phyloP scores from a whole-genome alignment of 2,113 vertebrate genomes.

The Leucosticte australis region DNA sequence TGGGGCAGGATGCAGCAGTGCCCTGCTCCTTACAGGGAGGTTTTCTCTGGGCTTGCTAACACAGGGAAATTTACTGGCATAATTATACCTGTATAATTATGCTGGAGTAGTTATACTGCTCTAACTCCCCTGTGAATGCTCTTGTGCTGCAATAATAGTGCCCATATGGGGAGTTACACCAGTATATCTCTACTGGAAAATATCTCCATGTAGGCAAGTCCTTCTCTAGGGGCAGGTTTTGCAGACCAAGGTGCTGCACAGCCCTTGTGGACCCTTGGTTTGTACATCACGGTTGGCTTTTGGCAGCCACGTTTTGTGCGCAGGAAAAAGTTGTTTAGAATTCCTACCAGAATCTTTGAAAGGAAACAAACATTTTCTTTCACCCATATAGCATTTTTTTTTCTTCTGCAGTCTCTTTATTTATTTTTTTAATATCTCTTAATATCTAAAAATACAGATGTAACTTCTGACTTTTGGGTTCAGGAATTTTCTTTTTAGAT shows the following conservation, averaged over 20 bases:
- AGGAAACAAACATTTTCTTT: slow-evolving; percentile 10
- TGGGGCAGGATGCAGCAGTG: neutral
- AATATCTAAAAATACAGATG: slow-evolving; percentile 15
- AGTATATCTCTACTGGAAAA: neutral
- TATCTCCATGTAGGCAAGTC: neutral
- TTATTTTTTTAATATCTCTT: slow-evolving; percentile 37
- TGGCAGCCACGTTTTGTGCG: neutral
- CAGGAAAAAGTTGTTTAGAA: slow-evolving; percentile 15
- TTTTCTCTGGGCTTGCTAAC: slow-evolving; percentile 47
- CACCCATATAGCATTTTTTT: neutral
- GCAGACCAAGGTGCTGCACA: neutral
- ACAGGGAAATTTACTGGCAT: slow-evolving; percentile 66
- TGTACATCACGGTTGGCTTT: neutral
- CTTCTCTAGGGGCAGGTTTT: neutral
- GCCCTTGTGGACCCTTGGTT: neutral
- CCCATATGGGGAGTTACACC: slow-evolving; percentile 40
- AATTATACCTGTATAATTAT: slow-evolving; percentile 67
- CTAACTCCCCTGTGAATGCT: slow-evolving; percentile 56
- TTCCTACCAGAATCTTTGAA: neutral
- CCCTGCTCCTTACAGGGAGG: neutral
- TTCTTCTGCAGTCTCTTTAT: neutral
- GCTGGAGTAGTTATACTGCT: slow-evolving; percentile 64
- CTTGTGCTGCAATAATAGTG: slow-evolving; percentile 53
- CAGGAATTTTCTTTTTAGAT: slow-evolving; percentile 52
- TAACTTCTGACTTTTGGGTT: slow-evolving; percentile 49